These are phyloP conservation scores for Dicranocentrus wangi DNA, from an alignment of 2,888 invertebrate species.

Conservation along the genomic window DNA sequence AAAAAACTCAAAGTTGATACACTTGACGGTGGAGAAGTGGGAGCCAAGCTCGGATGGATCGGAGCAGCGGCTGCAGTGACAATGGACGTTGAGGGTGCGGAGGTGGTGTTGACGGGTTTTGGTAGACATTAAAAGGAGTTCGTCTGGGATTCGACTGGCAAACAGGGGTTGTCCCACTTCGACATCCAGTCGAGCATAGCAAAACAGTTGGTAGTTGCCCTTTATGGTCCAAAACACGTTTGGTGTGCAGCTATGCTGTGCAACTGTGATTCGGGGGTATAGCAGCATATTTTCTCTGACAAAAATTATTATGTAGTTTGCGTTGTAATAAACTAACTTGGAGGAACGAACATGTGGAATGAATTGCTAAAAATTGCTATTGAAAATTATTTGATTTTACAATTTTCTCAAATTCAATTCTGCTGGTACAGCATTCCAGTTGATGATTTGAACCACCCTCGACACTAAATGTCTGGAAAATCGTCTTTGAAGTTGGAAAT, in stretches of 20 bases:
- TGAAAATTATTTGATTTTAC: background rate
- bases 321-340: background rate
- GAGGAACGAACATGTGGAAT: too few species aligned
- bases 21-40: constrained; percentile 57
- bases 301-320: background rate
- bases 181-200: constrained; percentile 42
- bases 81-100: constrained; percentile 34
- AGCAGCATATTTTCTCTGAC: constrained; percentile 50
- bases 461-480: constrained; percentile 53
- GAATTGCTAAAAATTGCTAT: background rate
- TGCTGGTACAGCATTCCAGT: constrained; percentile 55
- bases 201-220: constrained; percentile 50
- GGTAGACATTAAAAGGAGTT: constrained; percentile 42
- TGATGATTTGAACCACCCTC: constrained; percentile 46
- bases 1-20: constrained; percentile 60
- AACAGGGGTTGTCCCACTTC: constrained; percentile 6
- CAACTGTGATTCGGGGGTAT: constrained; percentile 48
- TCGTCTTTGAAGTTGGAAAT: constrained; percentile 57
- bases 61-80: constrained; percentile 46
- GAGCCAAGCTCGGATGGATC: constrained; percentile 47
- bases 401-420: constrained; percentile 23
- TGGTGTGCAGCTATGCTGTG: constrained; percentile 53
- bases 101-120: constrained; percentile 46
- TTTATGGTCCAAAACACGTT: constrained; percentile 52
- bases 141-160: constrained; percentile 47